These are phyloP conservation scores for Drosophila sordidula DNA, from an alignment of 2,888 invertebrate species.

Conservation along the genomic window DNA sequence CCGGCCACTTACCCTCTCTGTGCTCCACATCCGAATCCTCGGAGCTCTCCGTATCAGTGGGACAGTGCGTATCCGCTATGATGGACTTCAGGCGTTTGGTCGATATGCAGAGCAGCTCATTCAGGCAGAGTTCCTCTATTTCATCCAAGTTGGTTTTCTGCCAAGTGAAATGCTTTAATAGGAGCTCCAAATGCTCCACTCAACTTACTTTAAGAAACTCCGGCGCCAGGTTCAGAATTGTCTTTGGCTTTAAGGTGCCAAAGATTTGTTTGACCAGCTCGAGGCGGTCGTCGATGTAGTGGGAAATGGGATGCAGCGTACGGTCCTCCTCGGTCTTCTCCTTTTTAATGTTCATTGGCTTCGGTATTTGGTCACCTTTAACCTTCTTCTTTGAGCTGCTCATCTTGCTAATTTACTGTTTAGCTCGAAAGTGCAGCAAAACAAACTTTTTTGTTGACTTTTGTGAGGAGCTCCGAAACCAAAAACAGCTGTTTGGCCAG, in stretches of 20 bases:
- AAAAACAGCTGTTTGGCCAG: conserved; percentile 45
- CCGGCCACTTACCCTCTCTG: conserved; percentile 74
- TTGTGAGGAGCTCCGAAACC: conserved; percentile 23
- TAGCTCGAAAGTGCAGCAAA: conserved; percentile 6
- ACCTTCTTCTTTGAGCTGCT: conserved; percentile 74
- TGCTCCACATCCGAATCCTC: conserved; percentile 83
- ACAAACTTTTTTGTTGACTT: conserved; percentile 7
- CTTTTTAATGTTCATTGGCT: conserved; percentile 82
- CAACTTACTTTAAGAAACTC: conserved; percentile 84
- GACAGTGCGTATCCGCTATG: conserved; percentile 84
- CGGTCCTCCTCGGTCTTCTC: conserved; percentile 85
- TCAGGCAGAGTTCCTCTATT: conserved; percentile 87
- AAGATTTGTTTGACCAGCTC: conserved; percentile 88
- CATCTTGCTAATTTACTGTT: conserved; percentile 53
- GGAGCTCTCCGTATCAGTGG: conserved; percentile 84
- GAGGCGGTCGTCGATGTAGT: conserved; percentile 87
- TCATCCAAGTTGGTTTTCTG: conserved; percentile 85
- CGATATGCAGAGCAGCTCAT: conserved; percentile 88
- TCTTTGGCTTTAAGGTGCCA: conserved; percentile 86
- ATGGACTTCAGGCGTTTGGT: conserved; percentile 87
- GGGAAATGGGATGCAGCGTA: conserved; percentile 86
- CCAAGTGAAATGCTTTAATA: not conserved
- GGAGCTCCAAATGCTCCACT: no score
- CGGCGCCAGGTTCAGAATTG: conserved; percentile 87
- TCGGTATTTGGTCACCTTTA: conserved; percentile 77